phyloP scores from a whole-genome alignment of 2,797 vertebrate genomes.

The Bucorvus abyssinicus region DNA sequence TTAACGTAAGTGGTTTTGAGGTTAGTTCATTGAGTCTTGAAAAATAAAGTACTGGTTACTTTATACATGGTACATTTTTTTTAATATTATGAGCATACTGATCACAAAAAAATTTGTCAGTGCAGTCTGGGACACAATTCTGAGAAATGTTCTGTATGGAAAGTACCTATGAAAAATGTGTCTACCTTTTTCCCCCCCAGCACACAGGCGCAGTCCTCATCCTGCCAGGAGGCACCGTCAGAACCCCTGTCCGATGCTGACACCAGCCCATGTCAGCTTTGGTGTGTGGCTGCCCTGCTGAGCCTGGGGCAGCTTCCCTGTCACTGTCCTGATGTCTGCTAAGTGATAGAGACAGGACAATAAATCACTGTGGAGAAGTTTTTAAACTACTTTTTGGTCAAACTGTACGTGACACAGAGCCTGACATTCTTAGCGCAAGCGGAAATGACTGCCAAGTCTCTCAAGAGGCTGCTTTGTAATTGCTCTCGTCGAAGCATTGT shows the following conservation, averaged over 20 bases:
- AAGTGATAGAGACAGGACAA: neutral
- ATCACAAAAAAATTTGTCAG: neutral
- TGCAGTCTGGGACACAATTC: neutral
- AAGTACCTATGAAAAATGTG: neutral
- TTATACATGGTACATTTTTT: neutral
- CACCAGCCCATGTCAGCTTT: rapidly evolving
- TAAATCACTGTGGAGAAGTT: neutral
- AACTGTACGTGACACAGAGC: neutral
- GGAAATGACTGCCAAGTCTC: neutral
- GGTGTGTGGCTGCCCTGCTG: rapidly evolving
- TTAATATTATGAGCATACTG: neutral
- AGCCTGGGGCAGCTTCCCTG: neutral
- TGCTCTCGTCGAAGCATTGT: neutral
- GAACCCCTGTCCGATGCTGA: rapidly evolving
- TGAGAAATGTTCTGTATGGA: neutral
- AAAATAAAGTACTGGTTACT: neutral
- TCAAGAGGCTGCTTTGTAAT: slow-evolving; percentile 19
- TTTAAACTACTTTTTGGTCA: neutral
- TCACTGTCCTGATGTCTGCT: neutral
- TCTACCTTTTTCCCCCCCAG: neutral
- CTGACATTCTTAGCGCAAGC: neutral
- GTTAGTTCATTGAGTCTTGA: neutral
- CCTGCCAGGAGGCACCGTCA: neutral
- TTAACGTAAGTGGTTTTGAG: neutral
- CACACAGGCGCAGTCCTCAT: neutral